phyloP scores from a whole-genome alignment of 64 coral and sea anemone species.

The Catalaphyllia jardinei region DNA sequence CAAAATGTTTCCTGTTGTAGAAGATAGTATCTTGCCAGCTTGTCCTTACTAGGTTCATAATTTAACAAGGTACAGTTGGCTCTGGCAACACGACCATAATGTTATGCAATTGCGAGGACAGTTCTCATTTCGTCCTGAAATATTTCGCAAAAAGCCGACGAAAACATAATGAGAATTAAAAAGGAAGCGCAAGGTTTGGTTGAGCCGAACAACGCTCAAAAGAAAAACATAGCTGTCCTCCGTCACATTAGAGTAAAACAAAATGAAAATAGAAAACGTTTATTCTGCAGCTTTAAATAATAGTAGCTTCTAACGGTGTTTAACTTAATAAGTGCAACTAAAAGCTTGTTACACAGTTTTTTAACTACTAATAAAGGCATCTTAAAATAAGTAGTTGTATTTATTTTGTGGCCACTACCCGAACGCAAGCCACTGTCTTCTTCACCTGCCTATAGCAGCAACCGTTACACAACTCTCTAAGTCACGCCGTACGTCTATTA shows the following conservation, averaged over 20 bases:
- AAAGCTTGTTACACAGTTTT: background rate
- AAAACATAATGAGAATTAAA: no score
- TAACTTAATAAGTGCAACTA: background rate
- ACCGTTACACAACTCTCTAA: no score
- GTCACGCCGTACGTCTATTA: no score
- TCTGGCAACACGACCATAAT: background rate
- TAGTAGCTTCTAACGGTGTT: background rate
- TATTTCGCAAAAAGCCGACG: background rate
- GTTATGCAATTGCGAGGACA: background rate
- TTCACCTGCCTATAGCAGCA: no score
- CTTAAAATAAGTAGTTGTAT: background rate
- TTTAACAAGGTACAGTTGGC: background rate
- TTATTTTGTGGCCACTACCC: background rate
- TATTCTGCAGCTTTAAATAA: background rate
- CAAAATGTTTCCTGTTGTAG: background rate
- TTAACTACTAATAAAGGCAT: constrained; percentile 13
- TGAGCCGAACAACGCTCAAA: background rate
- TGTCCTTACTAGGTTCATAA: background rate
- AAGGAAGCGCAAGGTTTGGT: background rate
- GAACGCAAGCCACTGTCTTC: no score
- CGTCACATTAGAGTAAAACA: background rate
- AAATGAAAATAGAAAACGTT: no score
- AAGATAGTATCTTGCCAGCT: background rate
- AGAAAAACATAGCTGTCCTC: background rate
- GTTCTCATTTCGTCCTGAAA: background rate